These are phyloP conservation scores for Leptinotarsa tumamoca DNA, from an alignment of 2,888 invertebrate genomes.

Conservation along the genomic window DNA sequence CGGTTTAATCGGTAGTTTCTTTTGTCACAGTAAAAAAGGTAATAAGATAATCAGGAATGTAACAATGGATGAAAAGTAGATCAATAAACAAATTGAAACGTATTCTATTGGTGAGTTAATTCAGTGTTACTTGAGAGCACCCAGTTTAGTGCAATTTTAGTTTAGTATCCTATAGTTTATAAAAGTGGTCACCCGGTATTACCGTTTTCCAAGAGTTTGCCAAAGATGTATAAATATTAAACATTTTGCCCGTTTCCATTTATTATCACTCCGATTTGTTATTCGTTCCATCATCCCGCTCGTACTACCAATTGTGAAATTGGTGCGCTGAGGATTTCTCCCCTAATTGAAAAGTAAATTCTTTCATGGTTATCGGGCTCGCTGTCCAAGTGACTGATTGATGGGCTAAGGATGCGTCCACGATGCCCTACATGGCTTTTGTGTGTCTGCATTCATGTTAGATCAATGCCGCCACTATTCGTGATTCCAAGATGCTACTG, in stretches of 20 bases:
- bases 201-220: too few species aligned
- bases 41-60: too few species aligned
- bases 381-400: constrained; percentile 62
- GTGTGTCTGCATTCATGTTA: constrained; percentile 56
- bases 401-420: constrained; percentile 58
- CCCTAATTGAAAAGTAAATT: constrained; percentile 57
- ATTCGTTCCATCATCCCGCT: constrained; percentile 1
- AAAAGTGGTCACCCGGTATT: too few species aligned
- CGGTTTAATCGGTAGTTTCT: too few species aligned
- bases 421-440: constrained; percentile 60
- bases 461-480: constrained; percentile 52
- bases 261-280: background rate
- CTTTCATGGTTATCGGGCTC: constrained; percentile 59
- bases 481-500: constrained; percentile 37
- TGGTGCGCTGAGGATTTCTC: constrained; percentile 17
- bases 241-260: background rate
- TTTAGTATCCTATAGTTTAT: too few species aligned
- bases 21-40: too few species aligned
- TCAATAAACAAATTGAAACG: too few species aligned
- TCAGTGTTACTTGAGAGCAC: too few species aligned
- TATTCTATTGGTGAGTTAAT: too few species aligned
- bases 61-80: too few species aligned
- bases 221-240: too few species aligned
- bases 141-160: too few species aligned
- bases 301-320: constrained; percentile 8